These are phyloP conservation scores for Esperia sulphurella DNA, from an alignment of 2,888 invertebrate genomes.

Conservation along the genomic window DNA sequence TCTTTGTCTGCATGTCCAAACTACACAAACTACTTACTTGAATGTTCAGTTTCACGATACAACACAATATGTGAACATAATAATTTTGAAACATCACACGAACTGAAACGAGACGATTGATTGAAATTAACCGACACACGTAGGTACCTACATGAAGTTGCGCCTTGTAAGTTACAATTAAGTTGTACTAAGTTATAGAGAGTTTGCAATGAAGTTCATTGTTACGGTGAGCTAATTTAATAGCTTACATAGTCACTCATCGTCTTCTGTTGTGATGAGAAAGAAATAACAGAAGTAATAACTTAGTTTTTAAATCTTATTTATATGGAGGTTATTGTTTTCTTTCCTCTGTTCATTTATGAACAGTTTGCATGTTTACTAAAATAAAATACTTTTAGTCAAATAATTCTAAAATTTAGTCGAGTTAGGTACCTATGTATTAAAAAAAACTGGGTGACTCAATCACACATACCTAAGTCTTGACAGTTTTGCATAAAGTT, in stretches of 20 bases:
- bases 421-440: no score
- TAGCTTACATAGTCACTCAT: background rate
- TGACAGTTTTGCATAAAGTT: no score
- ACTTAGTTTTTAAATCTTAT: background rate
- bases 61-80: background rate
- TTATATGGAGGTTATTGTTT: background rate
- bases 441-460: no score
- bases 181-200: constrained; percentile 40
- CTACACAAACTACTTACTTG: background rate
- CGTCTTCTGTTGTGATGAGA: background rate
- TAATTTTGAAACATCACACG: background rate
- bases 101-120: constrained; percentile 23
- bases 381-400: background rate
- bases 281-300: background rate
- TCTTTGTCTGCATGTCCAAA: constrained; percentile 2
- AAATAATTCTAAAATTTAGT: background rate
- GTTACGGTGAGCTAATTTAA: constrained; percentile 39
- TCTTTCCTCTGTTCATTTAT: background rate
- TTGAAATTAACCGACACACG: constrained; percentile 36
- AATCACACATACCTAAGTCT: no score
- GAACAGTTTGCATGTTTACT: background rate
- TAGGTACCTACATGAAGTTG: constrained; percentile 18
- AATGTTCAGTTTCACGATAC: background rate
- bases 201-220: constrained; percentile 43
- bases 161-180: constrained; percentile 43